Conservation (phyloP, 2,797 vertebrate species). For the Notoglanidium macrostoma region DNA sequence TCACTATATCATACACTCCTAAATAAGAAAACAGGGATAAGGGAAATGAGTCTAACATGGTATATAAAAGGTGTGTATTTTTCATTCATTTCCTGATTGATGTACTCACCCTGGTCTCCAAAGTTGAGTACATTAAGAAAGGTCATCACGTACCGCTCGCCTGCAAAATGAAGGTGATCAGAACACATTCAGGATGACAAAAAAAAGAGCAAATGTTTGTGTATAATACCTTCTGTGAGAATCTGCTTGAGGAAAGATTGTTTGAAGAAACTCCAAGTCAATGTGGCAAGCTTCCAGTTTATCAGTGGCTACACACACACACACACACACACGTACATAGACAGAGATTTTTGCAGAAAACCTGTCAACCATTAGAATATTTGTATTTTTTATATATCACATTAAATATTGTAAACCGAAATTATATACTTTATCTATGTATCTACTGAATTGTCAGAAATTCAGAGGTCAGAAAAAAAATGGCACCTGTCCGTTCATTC, state of each 20-base stretch:
- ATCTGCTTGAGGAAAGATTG: constrained; percentile 98
- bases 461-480: neutral
- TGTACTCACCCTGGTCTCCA: constrained; percentile 89
- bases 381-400: neutral
- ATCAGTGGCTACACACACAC: constrained; percentile 77
- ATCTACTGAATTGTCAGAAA: neutral
- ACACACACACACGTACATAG: constrained; percentile 3
- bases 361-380: neutral
- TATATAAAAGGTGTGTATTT: neutral
- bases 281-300: constrained; percentile 83
- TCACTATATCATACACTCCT: constrained; percentile 93
- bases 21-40: constrained; percentile 4
- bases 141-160: constrained; percentile 97
- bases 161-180: constrained; percentile 62
- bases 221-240: constrained; percentile 85
- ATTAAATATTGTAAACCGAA: neutral
- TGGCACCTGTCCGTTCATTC: constrained; percentile 77
- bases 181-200: neutral
- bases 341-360: neutral
- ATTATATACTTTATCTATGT: neutral
- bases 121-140: constrained; percentile 96
- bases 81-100: neutral
- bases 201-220: neutral
- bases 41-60: neutral
- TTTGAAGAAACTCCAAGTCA: constrained; percentile 98